Conservation (phyloP, 2,888 invertebrate species). For the Syrista parreyssii region DNA sequence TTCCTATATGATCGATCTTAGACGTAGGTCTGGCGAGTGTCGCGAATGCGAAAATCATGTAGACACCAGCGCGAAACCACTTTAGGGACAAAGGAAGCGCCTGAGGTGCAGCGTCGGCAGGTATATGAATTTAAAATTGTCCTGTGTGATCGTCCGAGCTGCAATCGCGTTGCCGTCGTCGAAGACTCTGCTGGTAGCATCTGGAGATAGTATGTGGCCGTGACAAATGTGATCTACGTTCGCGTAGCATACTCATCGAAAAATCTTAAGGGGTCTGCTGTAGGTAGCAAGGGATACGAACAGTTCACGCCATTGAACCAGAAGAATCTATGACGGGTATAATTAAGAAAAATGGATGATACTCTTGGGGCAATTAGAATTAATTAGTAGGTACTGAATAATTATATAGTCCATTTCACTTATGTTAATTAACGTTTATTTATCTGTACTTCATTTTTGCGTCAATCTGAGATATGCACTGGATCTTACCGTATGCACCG, state of each 20-base stretch:
- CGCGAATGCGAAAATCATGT: constrained; percentile 5
- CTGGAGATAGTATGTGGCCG: constrained; percentile 42
- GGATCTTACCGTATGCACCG: background rate
- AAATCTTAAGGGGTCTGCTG: constrained; percentile 34
- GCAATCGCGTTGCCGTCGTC: background rate
- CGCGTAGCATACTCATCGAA: constrained; percentile 29
- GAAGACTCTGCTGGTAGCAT: constrained; percentile 36
- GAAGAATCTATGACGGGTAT: background rate
- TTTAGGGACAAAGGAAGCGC: background rate
- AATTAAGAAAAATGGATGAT: background rate
- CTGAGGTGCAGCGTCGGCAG: background rate
- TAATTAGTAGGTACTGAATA: background rate
- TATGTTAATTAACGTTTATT: background rate
- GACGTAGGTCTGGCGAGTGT: background rate
- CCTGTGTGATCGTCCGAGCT: background rate
- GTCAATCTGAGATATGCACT: background rate
- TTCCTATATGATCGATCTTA: background rate
- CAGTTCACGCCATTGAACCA: constrained; percentile 5
- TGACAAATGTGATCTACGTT: constrained; percentile 54
- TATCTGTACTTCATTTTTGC: background rate
- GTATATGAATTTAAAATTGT: background rate
- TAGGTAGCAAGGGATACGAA: constrained; percentile 31
- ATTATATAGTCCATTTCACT: background rate
- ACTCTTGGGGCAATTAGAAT: background rate
- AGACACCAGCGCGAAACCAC: background rate